Conservation (phyloP, 2,888 invertebrate genomes). For the Tryphoninae sp. region DNA sequence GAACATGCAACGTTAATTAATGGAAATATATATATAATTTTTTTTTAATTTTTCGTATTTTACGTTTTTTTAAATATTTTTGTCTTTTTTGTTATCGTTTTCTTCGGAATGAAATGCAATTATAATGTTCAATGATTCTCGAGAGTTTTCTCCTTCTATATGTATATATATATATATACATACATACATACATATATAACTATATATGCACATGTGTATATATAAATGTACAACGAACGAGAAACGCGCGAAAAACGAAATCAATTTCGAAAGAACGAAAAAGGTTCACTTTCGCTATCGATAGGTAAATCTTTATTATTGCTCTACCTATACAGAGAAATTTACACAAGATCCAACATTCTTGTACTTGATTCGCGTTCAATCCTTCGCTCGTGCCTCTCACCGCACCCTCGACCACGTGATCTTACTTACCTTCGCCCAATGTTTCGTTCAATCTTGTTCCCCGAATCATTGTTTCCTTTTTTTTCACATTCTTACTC, state of each 20-base stretch:
- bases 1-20: constrained; percentile 63
- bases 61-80: constrained; percentile 51
- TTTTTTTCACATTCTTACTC: neutral
- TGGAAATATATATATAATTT: constrained; percentile 63
- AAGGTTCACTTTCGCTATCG: constrained; percentile 58
- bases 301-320: constrained; percentile 64
- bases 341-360: constrained; percentile 78
- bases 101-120: constrained; percentile 45
- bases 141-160: constrained; percentile 24
- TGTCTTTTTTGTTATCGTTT: constrained; percentile 27
- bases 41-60: constrained; percentile 40
- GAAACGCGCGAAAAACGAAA: constrained; percentile 12
- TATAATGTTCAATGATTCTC: constrained; percentile 46
- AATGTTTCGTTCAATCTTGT: constrained; percentile 22
- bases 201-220: neutral
- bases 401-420: constrained; percentile 9
- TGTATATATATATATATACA: constrained; percentile 24
- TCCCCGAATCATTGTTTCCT: neutral
- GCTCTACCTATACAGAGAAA: constrained; percentile 76
- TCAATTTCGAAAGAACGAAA: neutral
- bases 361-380: constrained; percentile 70
- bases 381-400: constrained; percentile 7
- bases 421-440: constrained; percentile 16
- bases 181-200: neutral
- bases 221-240: constrained; percentile 22